Base-by-base conservation (phyloP, 2,888 invertebrate genomes). In the Brachypalpus laphriformis region DNA sequence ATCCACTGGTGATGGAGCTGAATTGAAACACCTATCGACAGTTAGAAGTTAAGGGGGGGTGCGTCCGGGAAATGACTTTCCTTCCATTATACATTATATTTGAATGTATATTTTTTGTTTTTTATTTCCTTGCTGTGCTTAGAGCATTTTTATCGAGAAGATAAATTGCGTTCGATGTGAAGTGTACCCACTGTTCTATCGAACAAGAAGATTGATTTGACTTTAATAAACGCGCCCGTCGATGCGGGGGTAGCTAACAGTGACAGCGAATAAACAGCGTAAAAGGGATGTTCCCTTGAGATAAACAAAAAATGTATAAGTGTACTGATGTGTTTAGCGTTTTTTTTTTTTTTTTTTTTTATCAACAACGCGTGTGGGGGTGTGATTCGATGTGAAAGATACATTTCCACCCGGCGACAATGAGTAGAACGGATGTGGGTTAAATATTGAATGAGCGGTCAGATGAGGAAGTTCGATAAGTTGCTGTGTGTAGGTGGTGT, bases 121-220 rank as follows among this genome's bases (percentile, higher is more conserved):
- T 18, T 51, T 49, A 49, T 42, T 40, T 16, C 5, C 9, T 9
- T 25, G 14, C 6, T 47, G 49, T 65, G 49, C 65, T 49, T 47
- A 49, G 65, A 63, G 65, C 16, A 16, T 54, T 68, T 68, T 68
- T 54, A 54, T 54, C 37, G 40, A 54, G 25, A 40, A 68, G 66
- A 66, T 51, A 66, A 51, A 66, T 51, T 49, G 20, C 28, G 51
- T 51, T 66, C 22, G 11, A 66, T 37, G 47, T 22, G 18, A 31
- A 47, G 37, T 57, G 56, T 34, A 37, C 20, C 20, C 56, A 34
- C 0, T 34, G 56, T 56, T 63, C 9, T 51, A 22, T 42, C n/a
- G 42, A 51, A 34, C 20, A 20, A 40, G 51, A 68, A 68, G 68
- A 68, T 68, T 25, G 68, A 68, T 68, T 68, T 54, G 68, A 51